Evolutionary conservation across 1,140 invertebrate species (phyloP).

Genomic region (Episyrphus balteatus): DNA sequence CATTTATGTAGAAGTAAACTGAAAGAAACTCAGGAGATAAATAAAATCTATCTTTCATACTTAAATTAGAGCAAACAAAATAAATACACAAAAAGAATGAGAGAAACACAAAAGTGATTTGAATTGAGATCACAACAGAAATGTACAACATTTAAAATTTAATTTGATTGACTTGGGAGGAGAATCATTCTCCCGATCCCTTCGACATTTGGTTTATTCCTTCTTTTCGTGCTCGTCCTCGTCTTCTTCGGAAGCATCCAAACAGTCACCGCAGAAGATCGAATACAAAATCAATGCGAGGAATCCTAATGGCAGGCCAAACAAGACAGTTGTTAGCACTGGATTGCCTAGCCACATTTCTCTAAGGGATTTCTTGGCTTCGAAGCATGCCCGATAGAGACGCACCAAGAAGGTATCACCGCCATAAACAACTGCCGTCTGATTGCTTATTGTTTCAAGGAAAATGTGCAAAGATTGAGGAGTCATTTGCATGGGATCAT

Average conservation of each 20-base stretch:
- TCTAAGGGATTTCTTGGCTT: conserved; percentile 55
- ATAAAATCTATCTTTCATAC: no score
- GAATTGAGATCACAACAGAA: no score
- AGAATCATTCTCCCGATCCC: no score
- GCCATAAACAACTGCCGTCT: conserved; percentile 65
- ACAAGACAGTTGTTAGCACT: conserved; percentile 73
- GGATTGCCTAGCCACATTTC: conserved; percentile 89
- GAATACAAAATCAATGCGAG: conserved; percentile 89
- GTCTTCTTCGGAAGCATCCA: conserved; percentile 83
- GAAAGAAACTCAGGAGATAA: no score
- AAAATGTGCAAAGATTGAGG: conserved; percentile 67
- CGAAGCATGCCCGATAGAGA: conserved; percentile 65
- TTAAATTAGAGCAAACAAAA: no score
- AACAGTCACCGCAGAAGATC: conserved; percentile 84
- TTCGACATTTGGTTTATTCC: conserved; percentile 25
- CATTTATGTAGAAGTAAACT: no score
- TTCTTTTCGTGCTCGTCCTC: conserved; percentile 40
- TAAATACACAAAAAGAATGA: no score
- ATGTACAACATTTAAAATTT: no score
- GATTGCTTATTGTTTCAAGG: conserved; percentile 61
- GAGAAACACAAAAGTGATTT: no score
- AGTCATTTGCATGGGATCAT: conserved; percentile 67
- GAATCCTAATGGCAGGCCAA: conserved; percentile 81
- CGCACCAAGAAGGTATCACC: conserved; percentile 63
- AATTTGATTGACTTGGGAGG: no score